phyloP scores from a whole-genome alignment of 2,797 vertebrate species.

The Ptychadena robeensis region DNA sequence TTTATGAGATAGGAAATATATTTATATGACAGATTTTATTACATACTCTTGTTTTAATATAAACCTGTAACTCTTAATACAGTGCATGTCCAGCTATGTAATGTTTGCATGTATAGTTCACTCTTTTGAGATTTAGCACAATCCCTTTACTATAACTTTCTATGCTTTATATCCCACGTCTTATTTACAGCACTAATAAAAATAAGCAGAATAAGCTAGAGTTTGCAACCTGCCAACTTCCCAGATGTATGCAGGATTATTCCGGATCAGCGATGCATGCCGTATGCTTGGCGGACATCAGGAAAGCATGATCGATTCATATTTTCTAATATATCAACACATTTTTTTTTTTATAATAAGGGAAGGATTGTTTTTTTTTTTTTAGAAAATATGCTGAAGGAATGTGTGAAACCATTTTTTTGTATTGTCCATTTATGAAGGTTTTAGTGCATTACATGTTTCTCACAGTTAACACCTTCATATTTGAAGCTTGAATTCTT shows the following conservation, averaged over 20 bases:
- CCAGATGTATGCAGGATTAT: conserved; percentile 61
- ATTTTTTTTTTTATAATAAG: conserved; percentile 9
- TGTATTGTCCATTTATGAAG: too few species aligned
- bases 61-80: conserved; percentile 58
- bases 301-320: conserved; percentile 34
- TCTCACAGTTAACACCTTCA: too few species aligned
- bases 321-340: conserved; percentile 43
- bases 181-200: conserved; percentile 61
- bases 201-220: conserved; percentile 58
- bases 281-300: conserved; percentile 38
- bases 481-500: too few species aligned
- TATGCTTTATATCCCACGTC: conserved; percentile 55
- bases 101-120: conserved; percentile 52
- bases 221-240: conserved; percentile 59
- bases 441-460: too few species aligned
- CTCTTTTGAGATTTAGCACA: conserved; percentile 60
- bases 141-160: conserved; percentile 58
- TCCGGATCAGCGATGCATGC: conserved; percentile 55
- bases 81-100: conserved; percentile 58
- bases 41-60: conserved; percentile 59
- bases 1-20: conserved; percentile 60
- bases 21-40: conserved; percentile 56
- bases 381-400: too few species aligned
- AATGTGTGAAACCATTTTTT: too few species aligned
- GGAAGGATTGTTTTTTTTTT: too few species aligned